Conservation (phyloP, 2,113 vertebrate species). For the Pseudorasbora parva region DNA sequence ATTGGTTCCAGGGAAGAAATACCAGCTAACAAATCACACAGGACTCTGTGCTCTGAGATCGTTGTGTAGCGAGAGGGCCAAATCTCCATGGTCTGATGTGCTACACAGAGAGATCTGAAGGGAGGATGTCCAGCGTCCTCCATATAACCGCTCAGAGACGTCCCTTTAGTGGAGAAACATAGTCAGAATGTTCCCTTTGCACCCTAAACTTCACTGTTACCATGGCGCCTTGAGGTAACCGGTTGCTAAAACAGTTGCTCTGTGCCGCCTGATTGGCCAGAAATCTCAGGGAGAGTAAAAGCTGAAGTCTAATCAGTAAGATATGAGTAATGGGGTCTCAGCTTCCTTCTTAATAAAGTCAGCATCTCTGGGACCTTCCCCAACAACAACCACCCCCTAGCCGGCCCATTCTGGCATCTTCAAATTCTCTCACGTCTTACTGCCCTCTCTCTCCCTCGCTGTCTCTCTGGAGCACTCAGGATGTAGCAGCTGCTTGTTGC, state of each 20-base stretch:
- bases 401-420: not conserved
- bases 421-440: not conserved
- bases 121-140: conserved; percentile 34
- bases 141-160: not conserved
- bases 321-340: conserved; percentile 43
- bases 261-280: conserved; percentile 31
- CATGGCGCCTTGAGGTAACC: not conserved
- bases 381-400: not conserved
- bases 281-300: conserved; percentile 9
- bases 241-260: conserved; percentile 16
- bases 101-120: conserved; percentile 32
- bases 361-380: conserved; percentile 41
- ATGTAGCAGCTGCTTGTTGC: conserved; percentile 79
- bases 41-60: conserved; percentile 7
- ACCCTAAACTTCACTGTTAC: not conserved
- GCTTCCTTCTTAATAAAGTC: conserved; percentile 44
- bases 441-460: conserved; percentile 37
- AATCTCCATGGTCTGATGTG: conserved; percentile 25
- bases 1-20: conserved; percentile 53
- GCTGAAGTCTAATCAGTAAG: conserved; percentile 48
- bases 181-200: not conserved
- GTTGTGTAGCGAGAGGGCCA: not conserved
- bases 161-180: not conserved
- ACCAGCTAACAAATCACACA: conserved; percentile 45
- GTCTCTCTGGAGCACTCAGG: conserved; percentile 55